Evolutionary conservation across 2,888 invertebrate genomes (phyloP), one percentile per base, ranked within the genome.

Genomic region (Macrosiphum euphorbiae): DNA sequence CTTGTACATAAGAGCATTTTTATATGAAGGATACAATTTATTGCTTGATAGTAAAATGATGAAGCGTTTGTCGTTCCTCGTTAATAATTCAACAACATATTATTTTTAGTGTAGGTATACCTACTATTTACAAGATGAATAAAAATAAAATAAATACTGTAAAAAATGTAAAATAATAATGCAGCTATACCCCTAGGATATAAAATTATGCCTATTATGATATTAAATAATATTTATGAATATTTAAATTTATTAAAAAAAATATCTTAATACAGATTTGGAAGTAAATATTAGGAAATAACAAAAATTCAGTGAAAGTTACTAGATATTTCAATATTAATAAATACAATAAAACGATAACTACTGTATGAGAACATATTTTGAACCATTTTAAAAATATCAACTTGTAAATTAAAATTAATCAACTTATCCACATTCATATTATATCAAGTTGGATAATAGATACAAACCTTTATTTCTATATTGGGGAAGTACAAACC

Each of bases 401-500:
- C 3, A 67, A 67, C 0, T 67, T n/a, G 13, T 26, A 35, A 67
- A 67, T 67, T 67, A 5, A 67, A 35, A 67, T 67, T 7, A 7
- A 67, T 67, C 5, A 2, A 78, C 20, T 78, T 35, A 35, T 78
- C 1, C 20, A 78, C 0, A 78, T 35, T 78, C 35, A 35, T 41
- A 5, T 35, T 35, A 7, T 78, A 35, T 35, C 7, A 20, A 35
- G 35, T 35, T 41, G 78, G 20, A 20, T 78, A 41, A 78, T 78
- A 78, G 20, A 78, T 78, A 93, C 84, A 61, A 35, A 93, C 93
- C 93, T 90, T 86, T 55, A 7, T 20, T 35, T 61, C 93, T 89
- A 41, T 61, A 93, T 7, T 58, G 3, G 3, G 93, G 85, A 61
- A 93, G 89, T 5, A 90, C 85, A 93, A 93, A 93, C 93, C 89